Conservation (phyloP, 1,140 invertebrate genomes). For the Halyomorpha halys region DNA sequence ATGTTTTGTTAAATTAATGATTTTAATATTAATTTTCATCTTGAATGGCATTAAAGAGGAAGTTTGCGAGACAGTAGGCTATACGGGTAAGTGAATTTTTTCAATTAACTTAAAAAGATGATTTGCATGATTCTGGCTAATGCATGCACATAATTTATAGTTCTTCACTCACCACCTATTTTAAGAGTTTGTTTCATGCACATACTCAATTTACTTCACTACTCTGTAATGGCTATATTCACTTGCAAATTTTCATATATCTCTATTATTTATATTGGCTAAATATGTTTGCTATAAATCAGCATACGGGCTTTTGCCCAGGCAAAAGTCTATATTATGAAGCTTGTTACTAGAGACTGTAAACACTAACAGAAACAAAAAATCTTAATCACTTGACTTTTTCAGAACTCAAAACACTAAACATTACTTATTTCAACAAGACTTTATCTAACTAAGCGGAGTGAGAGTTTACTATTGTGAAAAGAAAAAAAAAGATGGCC, state of each 20-base stretch:
- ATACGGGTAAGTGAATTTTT: slow-evolving; percentile 54
- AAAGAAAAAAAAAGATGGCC: slow-evolving; percentile 5
- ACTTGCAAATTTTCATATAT: slow-evolving; percentile 8
- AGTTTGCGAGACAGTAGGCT: slow-evolving; percentile 62
- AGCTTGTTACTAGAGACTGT: no score
- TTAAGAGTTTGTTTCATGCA: slow-evolving; percentile 6
- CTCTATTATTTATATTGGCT: slow-evolving; percentile 1
- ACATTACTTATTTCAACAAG: no score
- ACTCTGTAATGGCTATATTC: slow-evolving; percentile 17
- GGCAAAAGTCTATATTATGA: background rate
- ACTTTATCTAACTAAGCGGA: slow-evolving; percentile 11
- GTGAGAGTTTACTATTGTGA: slow-evolving; percentile 23
- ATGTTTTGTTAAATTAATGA: background rate
- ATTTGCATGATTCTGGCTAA: slow-evolving; percentile 22
- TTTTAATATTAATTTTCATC: slow-evolving; percentile 19
- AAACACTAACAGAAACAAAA: no score
- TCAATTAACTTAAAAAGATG: background rate
- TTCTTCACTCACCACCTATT: slow-evolving; percentile 9
- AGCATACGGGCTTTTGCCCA: background rate
- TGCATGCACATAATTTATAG: background rate
- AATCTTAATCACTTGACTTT: no score
- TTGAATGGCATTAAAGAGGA: slow-evolving; percentile 40
- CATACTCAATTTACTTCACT: slow-evolving; percentile 12
- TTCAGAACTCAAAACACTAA: no score
- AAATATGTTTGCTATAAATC: background rate